Conservation (phyloP, 2,888 invertebrate genomes). For the Rhimphoctona megacephalus region DNA sequence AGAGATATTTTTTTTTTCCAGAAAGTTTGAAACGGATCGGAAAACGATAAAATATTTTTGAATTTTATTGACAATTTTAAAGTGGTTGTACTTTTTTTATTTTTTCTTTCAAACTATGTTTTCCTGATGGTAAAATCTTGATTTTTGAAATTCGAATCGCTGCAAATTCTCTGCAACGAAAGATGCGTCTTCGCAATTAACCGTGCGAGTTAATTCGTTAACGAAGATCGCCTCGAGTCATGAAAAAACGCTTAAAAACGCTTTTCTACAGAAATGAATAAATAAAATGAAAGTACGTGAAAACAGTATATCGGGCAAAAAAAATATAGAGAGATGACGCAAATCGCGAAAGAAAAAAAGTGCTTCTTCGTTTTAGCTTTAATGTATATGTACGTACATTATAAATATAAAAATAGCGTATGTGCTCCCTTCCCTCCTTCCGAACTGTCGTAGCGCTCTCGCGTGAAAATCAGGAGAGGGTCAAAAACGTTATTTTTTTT, state of each 20-base stretch:
- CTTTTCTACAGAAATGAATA: slow-evolving; percentile 43
- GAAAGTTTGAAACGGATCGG: background rate
- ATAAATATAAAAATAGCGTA: slow-evolving; percentile 49
- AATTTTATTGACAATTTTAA: background rate
- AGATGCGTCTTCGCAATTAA: slow-evolving; percentile 78
- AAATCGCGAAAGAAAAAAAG: slow-evolving; percentile 34
- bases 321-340: slow-evolving; percentile 12
- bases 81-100: background rate
- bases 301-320: slow-evolving; percentile 25
- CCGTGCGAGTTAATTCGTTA: slow-evolving; percentile 76
- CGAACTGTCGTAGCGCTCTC: slow-evolving; percentile 40
- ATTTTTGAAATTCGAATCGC: background rate
- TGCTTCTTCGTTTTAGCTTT: slow-evolving; percentile 65
- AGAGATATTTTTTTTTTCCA: background rate
- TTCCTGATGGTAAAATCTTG: background rate
- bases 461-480: slow-evolving; percentile 59
- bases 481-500: slow-evolving; percentile 19
- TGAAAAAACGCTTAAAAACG: slow-evolving; percentile 53
- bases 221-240: slow-evolving; percentile 60
- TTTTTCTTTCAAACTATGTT: background rate
- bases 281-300: slow-evolving; percentile 7
- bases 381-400: slow-evolving; percentile 49
- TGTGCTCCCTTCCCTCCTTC: background rate
- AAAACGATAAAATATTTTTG: background rate
- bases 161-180: background rate